Base-by-base conservation (phyloP, 2,113 vertebrate genomes). In the Lagenorhynchus albirostris region DNA sequence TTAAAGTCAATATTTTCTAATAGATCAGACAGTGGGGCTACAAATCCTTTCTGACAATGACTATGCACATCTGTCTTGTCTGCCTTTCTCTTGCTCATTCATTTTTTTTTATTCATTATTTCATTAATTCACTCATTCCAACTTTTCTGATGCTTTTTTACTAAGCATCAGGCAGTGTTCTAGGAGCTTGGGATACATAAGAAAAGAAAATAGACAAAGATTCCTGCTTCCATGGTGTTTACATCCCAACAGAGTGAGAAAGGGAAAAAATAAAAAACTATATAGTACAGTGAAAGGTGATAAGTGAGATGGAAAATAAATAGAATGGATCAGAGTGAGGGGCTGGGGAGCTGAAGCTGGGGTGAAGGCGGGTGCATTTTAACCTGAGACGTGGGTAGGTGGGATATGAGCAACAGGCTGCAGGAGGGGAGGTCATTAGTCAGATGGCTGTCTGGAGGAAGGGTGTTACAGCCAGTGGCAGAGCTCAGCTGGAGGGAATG, bases 191-290 rank as follows among this genome's bases (percentile, higher is more conserved):
- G 70, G 86, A 89, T 65, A n/a, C 21, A 79, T 70, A 55, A 83
- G 90, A 92, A 93, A 55, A 80, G 87, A 92, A 93, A 93, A 82
- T 3, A 85, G 73, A 89, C 18, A 55, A 44, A 77, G 65, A 67
- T 62, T 80, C 58, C 92, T 84, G 55, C 88, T 90, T 94, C 96
- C 94, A 89, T 83, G 86, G 91, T 73, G 44, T 91, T 90, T 65
- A 83, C 29, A 94, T 33, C 68, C 63, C 89, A 95, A 80, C 50
- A 89, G 92, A 77, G 36, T 25, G 25, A 85, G 8, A n/a, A 15
- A 83, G 44, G 13, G 50, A 65, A 31, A 53, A 79, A 86, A 73
- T 21, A 55, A 81, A 60, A 68, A 9, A 68, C 73, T 26, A 53
- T 0, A 9, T 0, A 47, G 31, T 18, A 12, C 38, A 74, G 76